Evolutionary conservation across 2,113 vertebrate genomes (phyloP).

Genomic region (Sylvilagus bachmani): DNA sequence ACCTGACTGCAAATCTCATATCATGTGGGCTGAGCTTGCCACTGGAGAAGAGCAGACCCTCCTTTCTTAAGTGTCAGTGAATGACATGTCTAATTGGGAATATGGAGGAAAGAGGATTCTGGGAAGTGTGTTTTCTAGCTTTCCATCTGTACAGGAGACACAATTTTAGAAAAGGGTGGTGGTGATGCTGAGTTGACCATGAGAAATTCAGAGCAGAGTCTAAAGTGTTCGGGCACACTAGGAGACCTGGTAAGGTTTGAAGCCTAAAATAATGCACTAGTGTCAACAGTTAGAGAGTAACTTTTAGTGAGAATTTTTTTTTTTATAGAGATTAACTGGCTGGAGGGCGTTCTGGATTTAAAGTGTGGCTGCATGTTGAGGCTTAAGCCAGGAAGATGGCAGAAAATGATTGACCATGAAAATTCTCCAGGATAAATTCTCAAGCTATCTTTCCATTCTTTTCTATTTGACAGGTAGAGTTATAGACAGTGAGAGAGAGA

Average conservation of each 20-base stretch:
- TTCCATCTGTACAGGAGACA: background rate
- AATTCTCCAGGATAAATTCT: too few relatives aligned
- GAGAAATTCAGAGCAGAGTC: background rate
- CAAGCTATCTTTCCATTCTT: background rate
- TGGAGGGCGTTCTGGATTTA: background rate
- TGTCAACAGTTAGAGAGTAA: background rate
- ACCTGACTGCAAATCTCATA: background rate
- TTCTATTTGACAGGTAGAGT: too few relatives aligned
- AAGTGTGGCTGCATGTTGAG: background rate
- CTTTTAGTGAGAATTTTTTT: too few relatives aligned
- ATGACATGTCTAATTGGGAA: background rate
- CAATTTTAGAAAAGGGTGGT: background rate
- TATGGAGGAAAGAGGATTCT: background rate
- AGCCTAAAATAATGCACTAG: background rate
- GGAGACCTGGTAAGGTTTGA: background rate
- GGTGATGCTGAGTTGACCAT: background rate
- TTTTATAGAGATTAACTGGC: too few relatives aligned
- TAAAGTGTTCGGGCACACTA: background rate
- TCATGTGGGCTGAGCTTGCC: background rate
- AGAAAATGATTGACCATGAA: background rate
- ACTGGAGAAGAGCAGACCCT: background rate
- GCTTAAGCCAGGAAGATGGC: background rate
- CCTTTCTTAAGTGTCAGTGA: conserved; percentile 1
- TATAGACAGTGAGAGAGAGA: too few relatives aligned
- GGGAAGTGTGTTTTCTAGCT: background rate